Percentiles rank a stretch among this genome's conserved stretches.
These are phyloP conservation scores for Eunapius fragilis DNA, from an alignment of 37 sponge, comb jelly and placozoan species.

Conservation along the genomic window DNA sequence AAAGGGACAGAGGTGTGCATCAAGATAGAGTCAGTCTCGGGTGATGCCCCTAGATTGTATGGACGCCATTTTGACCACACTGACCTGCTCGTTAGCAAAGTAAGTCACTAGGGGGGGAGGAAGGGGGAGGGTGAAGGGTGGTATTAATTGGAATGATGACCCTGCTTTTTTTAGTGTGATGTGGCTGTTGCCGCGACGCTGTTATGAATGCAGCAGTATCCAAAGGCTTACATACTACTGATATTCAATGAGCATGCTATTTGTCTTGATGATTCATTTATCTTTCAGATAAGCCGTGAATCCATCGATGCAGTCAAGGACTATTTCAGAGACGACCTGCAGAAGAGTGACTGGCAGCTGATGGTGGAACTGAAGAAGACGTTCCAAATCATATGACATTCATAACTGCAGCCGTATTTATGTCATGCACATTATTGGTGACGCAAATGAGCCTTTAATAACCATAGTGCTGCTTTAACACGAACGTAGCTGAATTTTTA, in stretches of 20 bases:
- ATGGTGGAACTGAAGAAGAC: slow-evolving; percentile 92
- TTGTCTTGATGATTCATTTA: neutral
- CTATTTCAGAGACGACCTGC: slow-evolving; percentile 94
- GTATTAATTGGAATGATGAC: too few species aligned
- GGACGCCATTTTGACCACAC: slow-evolving; percentile 95
- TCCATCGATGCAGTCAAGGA: slow-evolving; percentile 97
- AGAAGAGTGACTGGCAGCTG: slow-evolving; percentile 92
- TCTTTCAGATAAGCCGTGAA: slow-evolving; percentile 86
- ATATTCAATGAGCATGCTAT: neutral
- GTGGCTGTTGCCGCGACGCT: too few species aligned
- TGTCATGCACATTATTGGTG: neutral
- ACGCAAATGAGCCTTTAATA: neutral
- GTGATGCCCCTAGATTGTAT: slow-evolving; percentile 92
- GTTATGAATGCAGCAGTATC: too few species aligned
- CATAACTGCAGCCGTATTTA: neutral
- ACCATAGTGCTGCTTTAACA: neutral
- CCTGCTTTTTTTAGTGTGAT: too few species aligned
- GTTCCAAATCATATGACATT: slow-evolving; percentile 74
- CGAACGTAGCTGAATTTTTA: neutral
- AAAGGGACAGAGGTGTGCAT: slow-evolving; percentile 93
- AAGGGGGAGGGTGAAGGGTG: neutral
- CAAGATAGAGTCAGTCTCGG: slow-evolving; percentile 88
- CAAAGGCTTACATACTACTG: too few species aligned
- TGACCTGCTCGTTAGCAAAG: slow-evolving; percentile 96
- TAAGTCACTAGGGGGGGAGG: slow-evolving; percentile 3